Base-by-base conservation (phyloP, 2,113 vertebrate genomes). In the Lynx canadensis region DNA sequence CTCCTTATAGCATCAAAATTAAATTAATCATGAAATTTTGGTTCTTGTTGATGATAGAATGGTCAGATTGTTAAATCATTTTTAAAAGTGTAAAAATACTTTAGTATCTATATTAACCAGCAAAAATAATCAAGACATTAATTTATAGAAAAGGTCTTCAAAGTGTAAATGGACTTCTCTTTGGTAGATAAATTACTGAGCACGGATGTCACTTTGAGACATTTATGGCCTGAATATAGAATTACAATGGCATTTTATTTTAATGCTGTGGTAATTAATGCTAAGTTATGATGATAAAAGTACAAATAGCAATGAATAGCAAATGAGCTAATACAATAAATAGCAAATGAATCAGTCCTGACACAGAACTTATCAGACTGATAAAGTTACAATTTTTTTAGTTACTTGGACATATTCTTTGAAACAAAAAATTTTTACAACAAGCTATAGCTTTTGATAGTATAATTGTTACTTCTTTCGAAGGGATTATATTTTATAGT, bases 251-350 rank as follows among this genome's bases (percentile, higher is more conserved):
- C 25, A 83, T 97, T 97, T 98, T 92, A 96, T 97, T 95, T 95
- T 76, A 86, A 16, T 97, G 52, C 45, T 93, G 71, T 92, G 68
- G 6, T 97, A 96, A 97, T 95, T 96, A 97, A 97, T 96, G 93
- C 92, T 96, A 97, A 97, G 65, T 98, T 95, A 93, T 96, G 80
- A 93, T 95, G 93, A 97, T 95, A 95, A 97, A 98, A 97, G 55
- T 92, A 92, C 92, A 96, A 97, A 97, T 81, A 92, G 31, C 76
- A 97, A 79, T 96, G 96, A 97, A 92, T 95, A 95, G n/a, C 50
- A 91, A 92, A 95, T 94, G 57, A 96, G 81, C 31, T 96, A 92
- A 91, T 95, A 94, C 33, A 97, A 92, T 89, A 96, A 92, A 93
- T 88, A 97, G 63, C 31, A 98, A 97, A 68, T 63, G 45, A 97